Percentiles rank a stretch among this genome's conserved stretches.
These are phyloP conservation scores for Limenitis camilla DNA, from an alignment of 2,888 invertebrate species.

Conservation along the genomic window DNA sequence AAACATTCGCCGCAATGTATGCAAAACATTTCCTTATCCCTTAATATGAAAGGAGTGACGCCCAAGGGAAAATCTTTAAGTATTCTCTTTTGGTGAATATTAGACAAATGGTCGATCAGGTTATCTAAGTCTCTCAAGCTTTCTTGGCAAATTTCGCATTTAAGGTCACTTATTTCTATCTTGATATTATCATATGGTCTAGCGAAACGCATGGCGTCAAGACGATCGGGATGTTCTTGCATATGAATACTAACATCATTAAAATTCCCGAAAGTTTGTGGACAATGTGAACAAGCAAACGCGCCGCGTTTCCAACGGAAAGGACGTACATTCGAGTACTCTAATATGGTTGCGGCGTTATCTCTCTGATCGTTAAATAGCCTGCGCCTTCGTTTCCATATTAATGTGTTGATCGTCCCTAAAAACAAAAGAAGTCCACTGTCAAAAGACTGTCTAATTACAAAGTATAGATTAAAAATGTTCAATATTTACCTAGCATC, in stretches of 20 bases:
- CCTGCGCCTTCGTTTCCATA: constrained; percentile 56
- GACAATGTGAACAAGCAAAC: constrained; percentile 55
- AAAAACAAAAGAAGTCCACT: constrained; percentile 58
- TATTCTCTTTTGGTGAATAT: constrained; percentile 44
- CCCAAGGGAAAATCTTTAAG: constrained; percentile 42
- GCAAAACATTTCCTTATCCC: constrained; percentile 42
- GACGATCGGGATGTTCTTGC: constrained; percentile 40
- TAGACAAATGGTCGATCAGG: constrained; percentile 46
- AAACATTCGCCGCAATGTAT: constrained; percentile 46
- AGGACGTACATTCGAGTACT: constrained; percentile 57
- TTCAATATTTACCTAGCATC: not conserved
- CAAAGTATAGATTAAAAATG: not conserved
- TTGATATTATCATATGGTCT: constrained; percentile 43
- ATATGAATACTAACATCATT: constrained; percentile 42
- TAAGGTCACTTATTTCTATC: constrained; percentile 49
- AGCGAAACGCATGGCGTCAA: constrained; percentile 42
- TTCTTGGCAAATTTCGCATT: constrained; percentile 47
- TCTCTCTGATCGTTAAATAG: constrained; percentile 56
- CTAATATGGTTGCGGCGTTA: constrained; percentile 58
- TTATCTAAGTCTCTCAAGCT: constrained; percentile 36
- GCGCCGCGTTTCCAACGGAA: constrained; percentile 58
- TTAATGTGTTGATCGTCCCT: constrained; percentile 46
- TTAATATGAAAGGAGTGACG: constrained; percentile 46
- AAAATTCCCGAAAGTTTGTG: constrained; percentile 49
- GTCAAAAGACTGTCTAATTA: constrained; percentile 27